These are phyloP conservation scores for Myotis yumanensis DNA, from an alignment of 2,113 vertebrate genomes.

Conservation along the genomic window DNA sequence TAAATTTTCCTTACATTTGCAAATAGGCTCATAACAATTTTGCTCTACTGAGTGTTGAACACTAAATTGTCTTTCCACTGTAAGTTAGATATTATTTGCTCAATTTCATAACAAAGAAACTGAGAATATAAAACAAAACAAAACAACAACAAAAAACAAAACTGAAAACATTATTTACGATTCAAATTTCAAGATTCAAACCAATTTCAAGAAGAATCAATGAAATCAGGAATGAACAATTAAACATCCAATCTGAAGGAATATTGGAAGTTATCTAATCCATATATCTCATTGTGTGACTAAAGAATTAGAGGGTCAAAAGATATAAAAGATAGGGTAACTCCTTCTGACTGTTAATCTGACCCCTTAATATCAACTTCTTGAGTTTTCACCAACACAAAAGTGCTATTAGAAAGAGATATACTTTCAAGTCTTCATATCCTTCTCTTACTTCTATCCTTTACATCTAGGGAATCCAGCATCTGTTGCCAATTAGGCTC, in stretches of 20 bases:
- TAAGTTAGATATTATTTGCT: background rate
- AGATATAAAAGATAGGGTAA: background rate
- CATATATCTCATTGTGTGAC: background rate
- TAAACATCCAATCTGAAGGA: background rate
- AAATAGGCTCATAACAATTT: background rate
- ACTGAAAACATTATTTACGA: background rate
- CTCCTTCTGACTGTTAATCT: background rate
- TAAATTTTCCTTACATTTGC: slow-evolving; percentile 17
- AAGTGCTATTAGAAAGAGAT: background rate
- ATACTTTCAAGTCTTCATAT: slow-evolving; percentile 38
- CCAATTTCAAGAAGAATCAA: background rate
- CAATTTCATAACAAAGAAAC: background rate
- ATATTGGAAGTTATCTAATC: background rate
- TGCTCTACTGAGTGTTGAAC: background rate
- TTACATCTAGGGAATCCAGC: slow-evolving; percentile 11
- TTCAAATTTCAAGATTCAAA: background rate
- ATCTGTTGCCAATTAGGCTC: slow-evolving; percentile 65
- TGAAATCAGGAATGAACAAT: background rate
- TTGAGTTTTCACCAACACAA: background rate
- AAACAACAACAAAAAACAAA: background rate
- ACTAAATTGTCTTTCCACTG: background rate
- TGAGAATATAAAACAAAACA: background rate
- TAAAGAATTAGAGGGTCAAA: background rate
- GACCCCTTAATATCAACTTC: background rate
- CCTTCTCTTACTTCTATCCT: slow-evolving; percentile 12